Percentiles rank a stretch among this genome's conserved stretches.
These are phyloP conservation scores for Byasa hedistus DNA, from an alignment of 2,888 invertebrate species.

Conservation along the genomic window DNA sequence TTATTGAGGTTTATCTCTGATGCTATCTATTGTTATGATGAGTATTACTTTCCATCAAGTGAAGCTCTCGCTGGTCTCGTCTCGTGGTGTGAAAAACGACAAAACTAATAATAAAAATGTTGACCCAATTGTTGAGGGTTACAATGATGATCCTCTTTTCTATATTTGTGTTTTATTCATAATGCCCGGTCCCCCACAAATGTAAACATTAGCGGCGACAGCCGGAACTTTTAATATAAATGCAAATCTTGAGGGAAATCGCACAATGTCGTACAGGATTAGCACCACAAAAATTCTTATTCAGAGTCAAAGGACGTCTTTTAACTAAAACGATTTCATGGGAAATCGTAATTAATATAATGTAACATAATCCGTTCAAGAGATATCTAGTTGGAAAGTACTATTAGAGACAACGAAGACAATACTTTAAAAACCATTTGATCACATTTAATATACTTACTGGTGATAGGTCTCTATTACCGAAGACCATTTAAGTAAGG, in stretches of 20 bases:
- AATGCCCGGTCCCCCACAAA: slow-evolving; percentile 1
- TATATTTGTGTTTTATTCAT: slow-evolving; percentile 24
- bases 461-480: too few relatives aligned
- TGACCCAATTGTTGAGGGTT: not conserved
- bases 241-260: slow-evolving; percentile 14
- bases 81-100: not conserved
- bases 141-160: slow-evolving; percentile 8
- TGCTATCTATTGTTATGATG: too few relatives aligned
- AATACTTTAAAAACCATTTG: not conserved
- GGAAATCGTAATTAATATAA: not conserved
- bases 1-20: too few relatives aligned
- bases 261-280: slow-evolving; percentile 12
- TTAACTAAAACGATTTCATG: not conserved
- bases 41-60: too few relatives aligned
- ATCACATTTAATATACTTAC: too few relatives aligned
- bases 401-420: not conserved
- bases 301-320: not conserved
- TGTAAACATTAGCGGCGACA: slow-evolving; percentile 22
- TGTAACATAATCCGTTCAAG: not conserved
- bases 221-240: slow-evolving; percentile 27
- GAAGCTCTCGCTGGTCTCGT: too few relatives aligned
- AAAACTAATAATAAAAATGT: not conserved
- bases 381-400: not conserved
- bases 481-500: too few relatives aligned
- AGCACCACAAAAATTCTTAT: slow-evolving; percentile 7